These are phyloP conservation scores for Polydrusus pterygomalis DNA, from an alignment of 2,888 invertebrate genomes.

Conservation along the genomic window DNA sequence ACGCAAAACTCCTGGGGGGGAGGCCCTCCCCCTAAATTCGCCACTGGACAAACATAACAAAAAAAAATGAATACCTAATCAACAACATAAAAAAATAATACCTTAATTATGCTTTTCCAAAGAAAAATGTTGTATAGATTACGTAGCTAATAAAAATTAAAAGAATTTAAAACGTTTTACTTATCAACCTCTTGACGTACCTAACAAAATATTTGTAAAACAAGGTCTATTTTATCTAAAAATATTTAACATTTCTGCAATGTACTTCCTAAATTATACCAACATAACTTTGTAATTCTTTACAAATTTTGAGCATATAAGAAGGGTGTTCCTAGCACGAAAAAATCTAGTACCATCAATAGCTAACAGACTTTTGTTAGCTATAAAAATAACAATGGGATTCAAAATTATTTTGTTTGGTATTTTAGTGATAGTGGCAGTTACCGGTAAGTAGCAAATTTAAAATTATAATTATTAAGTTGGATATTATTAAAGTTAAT, in stretches of 20 bases:
- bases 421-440: slow-evolving; percentile 42
- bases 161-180: neutral
- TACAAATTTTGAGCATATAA: slow-evolving; percentile 3
- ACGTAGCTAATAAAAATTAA: too few species aligned
- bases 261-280: slow-evolving; percentile 36
- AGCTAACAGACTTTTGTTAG: slow-evolving; percentile 48
- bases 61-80: too few species aligned
- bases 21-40: too few species aligned
- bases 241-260: slow-evolving; percentile 3
- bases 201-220: neutral
- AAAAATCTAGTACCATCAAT: slow-evolving; percentile 33
- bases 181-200: neutral
- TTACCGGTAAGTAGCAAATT: slow-evolving; percentile 39
- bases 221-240: slow-evolving; percentile 3
- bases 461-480: neutral
- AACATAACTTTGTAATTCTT: slow-evolving; percentile 15
- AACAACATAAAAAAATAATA: too few species aligned
- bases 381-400: slow-evolving; percentile 45
- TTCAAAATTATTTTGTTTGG: slow-evolving; percentile 44
- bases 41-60: too few species aligned
- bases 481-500: neutral
- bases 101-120: too few species aligned
- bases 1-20: too few species aligned
- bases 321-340: neutral
- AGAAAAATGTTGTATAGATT: too few species aligned